Conservation (phyloP, 1,140 invertebrate genomes). For the Aphidius gifuensis region DNA sequence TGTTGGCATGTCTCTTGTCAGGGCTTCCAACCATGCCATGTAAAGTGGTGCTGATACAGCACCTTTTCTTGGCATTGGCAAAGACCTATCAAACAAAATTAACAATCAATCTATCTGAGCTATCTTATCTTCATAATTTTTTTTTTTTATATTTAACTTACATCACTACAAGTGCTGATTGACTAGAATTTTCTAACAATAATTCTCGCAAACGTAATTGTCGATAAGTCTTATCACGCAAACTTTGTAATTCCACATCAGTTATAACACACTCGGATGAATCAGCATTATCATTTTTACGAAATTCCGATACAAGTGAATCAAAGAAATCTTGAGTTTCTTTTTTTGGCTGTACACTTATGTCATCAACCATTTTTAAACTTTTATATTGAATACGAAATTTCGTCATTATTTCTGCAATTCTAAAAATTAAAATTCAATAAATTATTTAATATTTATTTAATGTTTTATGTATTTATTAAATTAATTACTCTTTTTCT, state of each 20-base stretch:
- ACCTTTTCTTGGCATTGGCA: constrained; percentile 79
- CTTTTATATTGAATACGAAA: constrained; percentile 92
- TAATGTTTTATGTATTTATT: constrained; percentile 6
- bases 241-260: constrained; percentile 69
- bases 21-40: constrained; percentile 91
- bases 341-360: constrained; percentile 68
- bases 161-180: constrained; percentile 86
- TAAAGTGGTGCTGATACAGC: constrained; percentile 86
- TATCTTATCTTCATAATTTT: background rate
- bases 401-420: constrained; percentile 88
- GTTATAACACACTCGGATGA: constrained; percentile 66
- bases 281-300: constrained; percentile 55
- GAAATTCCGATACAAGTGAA: constrained; percentile 67
- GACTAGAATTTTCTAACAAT: constrained; percentile 75
- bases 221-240: constrained; percentile 83
- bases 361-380: constrained; percentile 84
- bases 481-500: constrained; percentile 75
- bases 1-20: constrained; percentile 86
- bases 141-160: constrained; percentile 53
- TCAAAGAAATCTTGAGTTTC: constrained; percentile 72
- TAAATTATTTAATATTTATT: constrained; percentile 12
- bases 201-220: constrained; percentile 83
- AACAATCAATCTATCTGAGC: background rate
- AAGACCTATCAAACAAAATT: constrained; percentile 60
- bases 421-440: constrained; percentile 58